Evolutionary conservation across 2,888 invertebrate genomes (phyloP), one percentile per base, ranked within the genome.

Genomic region (Drosophila nr. fundita): DNA sequence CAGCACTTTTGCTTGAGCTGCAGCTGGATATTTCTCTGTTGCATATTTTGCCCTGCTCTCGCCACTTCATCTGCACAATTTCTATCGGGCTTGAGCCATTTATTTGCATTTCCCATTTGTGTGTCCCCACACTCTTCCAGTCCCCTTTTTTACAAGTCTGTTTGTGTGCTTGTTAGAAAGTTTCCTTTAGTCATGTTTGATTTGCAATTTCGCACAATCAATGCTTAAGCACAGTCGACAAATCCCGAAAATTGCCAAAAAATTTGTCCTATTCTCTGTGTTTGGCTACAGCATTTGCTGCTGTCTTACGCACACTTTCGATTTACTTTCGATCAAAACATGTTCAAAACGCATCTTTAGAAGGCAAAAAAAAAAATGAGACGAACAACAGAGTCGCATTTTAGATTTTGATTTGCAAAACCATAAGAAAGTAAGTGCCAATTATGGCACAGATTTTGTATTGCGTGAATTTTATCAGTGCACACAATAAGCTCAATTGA

Each of bases 171-270:
- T 64, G 48, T 48, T 61, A 40, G 69, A 59, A 66, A 60, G 68
- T 82, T 70, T 87, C 72, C 77, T 72, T 82, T 78, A 82, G 90
- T 87, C 83, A 89, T 87, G 85, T 87, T 87, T 87, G 87, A 87
- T 87, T 87, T 90, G 87, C 87, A 89, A 87, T 86, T 86, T 90
- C 67, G 73, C 76, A 88, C 87, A 86, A 86, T 89, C 83, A 83
- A 82, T 76, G 77, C 50, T 66, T 66, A 77, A 76, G 77, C 77
- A 77, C 59, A 80, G 80, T 68, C 78, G 72, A 79, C 73, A 87
- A 89, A 89, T 87, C 88, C 78, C 83, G 63, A 74, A 86, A 89
- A 86, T 87, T 87, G 89, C 73, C 87, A 87, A 90, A 90, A 90
- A 87, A 90, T 89, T 89, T 90, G 76, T 82, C 65, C 82, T 74